phyloP scores from a whole-genome alignment of 1,140 invertebrate species.

The Acromyrmex heyeri region DNA sequence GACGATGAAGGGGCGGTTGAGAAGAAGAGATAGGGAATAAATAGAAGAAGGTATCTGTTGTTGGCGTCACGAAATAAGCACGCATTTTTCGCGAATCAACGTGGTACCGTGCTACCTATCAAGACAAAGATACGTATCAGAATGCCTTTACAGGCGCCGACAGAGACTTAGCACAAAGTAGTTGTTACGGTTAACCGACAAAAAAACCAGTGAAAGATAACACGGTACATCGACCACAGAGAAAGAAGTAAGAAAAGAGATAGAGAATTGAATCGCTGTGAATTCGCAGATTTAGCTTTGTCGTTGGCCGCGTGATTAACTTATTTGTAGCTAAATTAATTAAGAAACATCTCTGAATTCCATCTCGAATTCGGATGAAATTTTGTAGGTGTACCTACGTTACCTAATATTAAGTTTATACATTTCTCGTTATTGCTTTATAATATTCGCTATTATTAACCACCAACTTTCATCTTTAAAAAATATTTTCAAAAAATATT shows the following conservation, averaged over 20 bases:
- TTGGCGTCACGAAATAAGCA: constrained; percentile 47
- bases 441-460: constrained; percentile 8
- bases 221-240: background rate
- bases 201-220: constrained; percentile 22
- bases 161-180: constrained; percentile 32
- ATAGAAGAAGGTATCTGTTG: constrained; percentile 8
- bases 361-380: constrained; percentile 8
- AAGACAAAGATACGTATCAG: constrained; percentile 15
- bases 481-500: background rate
- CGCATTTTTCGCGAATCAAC: constrained; percentile 50
- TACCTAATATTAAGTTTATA: background rate
- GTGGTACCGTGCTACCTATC: constrained; percentile 4
- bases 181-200: constrained; percentile 28
- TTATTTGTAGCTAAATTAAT: constrained; percentile 42
- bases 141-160: constrained; percentile 20
- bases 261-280: background rate
- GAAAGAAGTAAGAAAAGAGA: background rate
- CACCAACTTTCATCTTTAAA: background rate
- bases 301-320: constrained; percentile 9
- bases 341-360: constrained; percentile 14
- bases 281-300: constrained; percentile 48
- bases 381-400: background rate
- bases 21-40: background rate
- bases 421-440: background rate
- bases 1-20: background rate